Evolutionary conservation across 2,797 vertebrate species (phyloP), one percentile per base, ranked within the genome.

Genomic region (Pangasius macronema): DNA sequence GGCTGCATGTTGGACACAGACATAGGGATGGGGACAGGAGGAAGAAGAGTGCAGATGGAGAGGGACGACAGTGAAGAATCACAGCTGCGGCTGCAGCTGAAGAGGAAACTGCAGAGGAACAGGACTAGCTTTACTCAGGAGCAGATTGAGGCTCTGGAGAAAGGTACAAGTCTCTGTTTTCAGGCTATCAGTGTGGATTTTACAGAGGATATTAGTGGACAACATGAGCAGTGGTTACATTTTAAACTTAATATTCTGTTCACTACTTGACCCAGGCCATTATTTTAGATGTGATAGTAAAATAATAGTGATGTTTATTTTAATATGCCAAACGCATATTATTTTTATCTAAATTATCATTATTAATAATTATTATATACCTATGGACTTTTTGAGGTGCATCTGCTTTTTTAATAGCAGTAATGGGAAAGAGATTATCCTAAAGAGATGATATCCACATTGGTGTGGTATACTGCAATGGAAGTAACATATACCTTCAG

Each of bases 71-170:
- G 93, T 22, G 95, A 95, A 86, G 94, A 95, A 90, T 96, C 96
- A 87, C 96, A 97, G 92, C 94, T 97, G 90, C 95, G 95, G 87
- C 94, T 97, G 91, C 96, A 97, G 94, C 95, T 97, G 88, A 97
- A 97, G 94, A 96, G 96, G 91, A 97, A 97, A 92, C 94, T 97
- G 90, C 96, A 97, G 92, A 95, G 96, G 89, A 97, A 97, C 94
- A 90, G 96, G 89, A 97, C 96, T 61, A 97, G 96, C 91, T 97
- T 97, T 92, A 97, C 96, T 18, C 96, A 96, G 93, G 96, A 97
- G 91, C 96, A 97, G 94, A 97, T 97, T 79, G 96, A 97, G 92
- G 96, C 97, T 42, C 92, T 97, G 92, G 97, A 97, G 93, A 97
- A 97, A 96, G 97, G 97, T 97, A 92, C 93, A 49, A 46, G 85